A percentile compares a stretch with the other conserved stretches of the same genome.
Conservation (phyloP, 2,888 invertebrate species). For the Cheilosia impressa region DNA sequence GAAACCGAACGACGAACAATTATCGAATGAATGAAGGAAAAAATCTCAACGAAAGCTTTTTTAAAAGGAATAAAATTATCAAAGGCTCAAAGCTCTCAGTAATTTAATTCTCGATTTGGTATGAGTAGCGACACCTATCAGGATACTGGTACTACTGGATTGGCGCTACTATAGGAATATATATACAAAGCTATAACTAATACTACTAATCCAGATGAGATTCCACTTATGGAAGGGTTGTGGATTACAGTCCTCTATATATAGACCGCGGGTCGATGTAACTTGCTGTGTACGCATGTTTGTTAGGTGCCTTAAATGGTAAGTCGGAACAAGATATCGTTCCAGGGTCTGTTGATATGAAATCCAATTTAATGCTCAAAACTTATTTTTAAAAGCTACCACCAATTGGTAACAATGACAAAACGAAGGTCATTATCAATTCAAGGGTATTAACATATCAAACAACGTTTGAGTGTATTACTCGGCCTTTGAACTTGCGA, state of each 20-base stretch:
- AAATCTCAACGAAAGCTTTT: too few species aligned
- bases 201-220: background rate
- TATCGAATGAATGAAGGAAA: too few species aligned
- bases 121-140: too few species aligned
- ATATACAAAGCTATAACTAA: too few species aligned
- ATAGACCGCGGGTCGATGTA: conserved; percentile 17
- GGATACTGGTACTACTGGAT: too few species aligned
- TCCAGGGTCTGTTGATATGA: background rate
- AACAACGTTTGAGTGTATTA: conserved; percentile 23
- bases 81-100: too few species aligned
- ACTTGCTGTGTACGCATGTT: background rate
- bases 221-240: conserved; percentile 1
- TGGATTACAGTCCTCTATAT: conserved; percentile 19
- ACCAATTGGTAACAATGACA: background rate
- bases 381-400: conserved; percentile 9
- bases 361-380: conserved; percentile 12
- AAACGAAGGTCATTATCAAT: conserved; percentile 50
- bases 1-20: too few species aligned
- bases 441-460: conserved; percentile 44
- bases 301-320: background rate
- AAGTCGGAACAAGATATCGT: background rate
- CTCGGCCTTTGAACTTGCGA: conserved; percentile 36
- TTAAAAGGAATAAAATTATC: too few species aligned
- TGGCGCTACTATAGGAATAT: too few species aligned
- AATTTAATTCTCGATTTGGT: too few species aligned